Conservation (phyloP, 2,888 invertebrate genomes). For the Drosophila picticornis region DNA sequence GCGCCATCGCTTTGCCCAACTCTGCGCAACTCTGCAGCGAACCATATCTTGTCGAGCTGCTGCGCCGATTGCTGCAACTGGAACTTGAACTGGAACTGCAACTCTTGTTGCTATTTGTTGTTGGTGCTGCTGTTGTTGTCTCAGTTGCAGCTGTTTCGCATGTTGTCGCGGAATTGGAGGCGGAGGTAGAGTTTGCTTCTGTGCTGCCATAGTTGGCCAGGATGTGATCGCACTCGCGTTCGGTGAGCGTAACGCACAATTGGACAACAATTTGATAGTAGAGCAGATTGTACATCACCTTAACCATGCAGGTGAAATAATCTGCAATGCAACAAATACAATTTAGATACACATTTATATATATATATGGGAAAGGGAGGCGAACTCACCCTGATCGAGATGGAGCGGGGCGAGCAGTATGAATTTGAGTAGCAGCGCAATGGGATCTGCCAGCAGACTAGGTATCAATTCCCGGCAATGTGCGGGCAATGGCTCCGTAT, state of each 20-base stretch:
- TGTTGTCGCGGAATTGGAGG: constrained; percentile 16
- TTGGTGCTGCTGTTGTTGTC: constrained; percentile 14
- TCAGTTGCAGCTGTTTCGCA: constrained; percentile 8
- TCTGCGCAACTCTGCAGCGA: constrained; percentile 64
- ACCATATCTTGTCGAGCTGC: constrained; percentile 48
- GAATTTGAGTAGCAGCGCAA: constrained; percentile 94
- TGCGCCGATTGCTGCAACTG: constrained; percentile 50
- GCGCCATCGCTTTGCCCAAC: constrained; percentile 84
- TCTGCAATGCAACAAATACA: constrained; percentile 86
- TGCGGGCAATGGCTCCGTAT: constrained; percentile 83
- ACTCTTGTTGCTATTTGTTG: background rate
- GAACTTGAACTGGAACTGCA: constrained; percentile 3
- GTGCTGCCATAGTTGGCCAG: constrained; percentile 75
- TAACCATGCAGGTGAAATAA: constrained; percentile 94
- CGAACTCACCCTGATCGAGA: constrained; percentile 91
- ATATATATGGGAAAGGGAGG: background rate
- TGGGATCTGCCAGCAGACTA: constrained; percentile 93
- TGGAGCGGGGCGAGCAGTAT: constrained; percentile 93
- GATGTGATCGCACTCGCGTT: constrained; percentile 88
- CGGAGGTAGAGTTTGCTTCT: constrained; percentile 17
- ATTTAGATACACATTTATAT: background rate
- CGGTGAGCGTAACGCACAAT: constrained; percentile 89
- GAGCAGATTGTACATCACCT: constrained; percentile 94
- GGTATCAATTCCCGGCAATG: constrained; percentile 88
- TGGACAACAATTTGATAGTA: constrained; percentile 96